These are phyloP conservation scores for Dendronephthya gigantea DNA, from an alignment of 64 coral and sea anemone genomes.

Conservation along the genomic window DNA sequence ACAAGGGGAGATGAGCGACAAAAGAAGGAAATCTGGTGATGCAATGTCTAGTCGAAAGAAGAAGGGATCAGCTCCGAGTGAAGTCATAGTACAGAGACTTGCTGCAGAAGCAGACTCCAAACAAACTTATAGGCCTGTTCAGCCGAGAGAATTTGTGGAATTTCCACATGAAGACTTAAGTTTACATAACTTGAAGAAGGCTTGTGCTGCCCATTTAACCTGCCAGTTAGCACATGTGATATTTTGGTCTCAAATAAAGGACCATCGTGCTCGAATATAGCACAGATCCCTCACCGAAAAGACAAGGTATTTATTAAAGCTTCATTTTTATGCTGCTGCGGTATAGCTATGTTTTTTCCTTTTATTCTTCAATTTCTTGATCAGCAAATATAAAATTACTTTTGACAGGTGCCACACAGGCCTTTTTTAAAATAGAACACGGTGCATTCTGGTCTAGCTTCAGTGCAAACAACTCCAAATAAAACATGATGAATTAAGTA, in stretches of 20 bases:
- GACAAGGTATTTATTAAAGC: slow-evolving; percentile 11
- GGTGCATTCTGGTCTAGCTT: too few species aligned
- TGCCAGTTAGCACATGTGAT: slow-evolving; percentile 28
- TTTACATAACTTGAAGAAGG: slow-evolving; percentile 26
- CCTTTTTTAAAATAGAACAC: too few species aligned
- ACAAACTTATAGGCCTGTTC: slow-evolving; percentile 3
- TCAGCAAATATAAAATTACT: too few species aligned
- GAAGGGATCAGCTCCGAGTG: background rate
- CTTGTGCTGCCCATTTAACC: slow-evolving; percentile 26
- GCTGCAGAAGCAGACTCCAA: background rate
- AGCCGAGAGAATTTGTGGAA: slow-evolving; percentile 16
- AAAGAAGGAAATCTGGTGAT: background rate
- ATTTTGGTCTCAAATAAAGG: slow-evolving; percentile 34
- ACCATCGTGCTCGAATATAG: slow-evolving; percentile 21
- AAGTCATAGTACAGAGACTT: slow-evolving; percentile 5
- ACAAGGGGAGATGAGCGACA: background rate
- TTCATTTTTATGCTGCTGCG: background rate
- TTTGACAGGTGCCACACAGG: too few species aligned
- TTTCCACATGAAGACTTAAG: slow-evolving; percentile 19
- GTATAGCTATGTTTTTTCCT: background rate
- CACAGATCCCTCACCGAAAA: slow-evolving; percentile 35
- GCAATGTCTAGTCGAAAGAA: background rate
- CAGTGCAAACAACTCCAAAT: too few species aligned
- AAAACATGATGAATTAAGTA: too few species aligned
- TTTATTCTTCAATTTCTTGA: background rate